Evolutionary conservation across 2,888 invertebrate genomes (phyloP).

Genomic region (Euzophera pinguis): DNA sequence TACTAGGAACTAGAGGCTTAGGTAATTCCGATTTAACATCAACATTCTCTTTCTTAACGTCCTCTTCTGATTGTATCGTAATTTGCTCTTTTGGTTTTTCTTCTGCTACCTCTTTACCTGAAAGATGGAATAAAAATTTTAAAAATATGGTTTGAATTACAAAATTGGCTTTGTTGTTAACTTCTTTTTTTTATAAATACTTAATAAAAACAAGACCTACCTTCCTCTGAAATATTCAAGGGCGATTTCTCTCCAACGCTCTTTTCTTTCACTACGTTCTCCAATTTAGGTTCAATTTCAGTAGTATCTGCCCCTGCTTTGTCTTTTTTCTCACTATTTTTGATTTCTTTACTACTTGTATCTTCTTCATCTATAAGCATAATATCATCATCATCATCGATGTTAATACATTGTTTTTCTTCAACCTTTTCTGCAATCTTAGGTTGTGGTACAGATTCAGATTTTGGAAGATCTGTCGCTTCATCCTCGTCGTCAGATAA

Average conservation of each 20-base stretch:
- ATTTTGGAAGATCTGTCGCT: constrained; percentile 26
- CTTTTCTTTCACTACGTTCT: constrained; percentile 18
- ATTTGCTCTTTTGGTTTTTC: constrained; percentile 12
- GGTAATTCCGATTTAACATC: constrained; percentile 17
- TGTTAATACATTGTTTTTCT: constrained; percentile 51
- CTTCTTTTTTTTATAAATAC: too few relatives aligned
- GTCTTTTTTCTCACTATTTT: constrained; percentile 17
- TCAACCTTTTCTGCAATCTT: constrained; percentile 18
- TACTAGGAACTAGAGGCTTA: constrained; percentile 46
- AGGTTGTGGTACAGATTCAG: constrained; percentile 16
- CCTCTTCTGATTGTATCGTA: background rate
- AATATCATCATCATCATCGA: constrained; percentile 68
- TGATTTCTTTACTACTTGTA: constrained; percentile 27
- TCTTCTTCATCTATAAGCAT: constrained; percentile 70
- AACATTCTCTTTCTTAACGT: background rate
- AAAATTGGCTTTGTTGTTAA: too few relatives aligned
- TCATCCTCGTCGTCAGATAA: constrained; percentile 63
- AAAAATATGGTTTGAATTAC: background rate
- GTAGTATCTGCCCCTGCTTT: constrained; percentile 15
- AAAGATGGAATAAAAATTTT: background rate
- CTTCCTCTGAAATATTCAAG: background rate
- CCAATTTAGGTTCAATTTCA: constrained; percentile 19
- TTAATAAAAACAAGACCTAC: background rate
- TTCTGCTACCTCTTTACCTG: background rate
- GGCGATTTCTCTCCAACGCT: background rate